Conservation (phyloP, 2,113 vertebrate genomes). For the Zootoca vivipara region DNA sequence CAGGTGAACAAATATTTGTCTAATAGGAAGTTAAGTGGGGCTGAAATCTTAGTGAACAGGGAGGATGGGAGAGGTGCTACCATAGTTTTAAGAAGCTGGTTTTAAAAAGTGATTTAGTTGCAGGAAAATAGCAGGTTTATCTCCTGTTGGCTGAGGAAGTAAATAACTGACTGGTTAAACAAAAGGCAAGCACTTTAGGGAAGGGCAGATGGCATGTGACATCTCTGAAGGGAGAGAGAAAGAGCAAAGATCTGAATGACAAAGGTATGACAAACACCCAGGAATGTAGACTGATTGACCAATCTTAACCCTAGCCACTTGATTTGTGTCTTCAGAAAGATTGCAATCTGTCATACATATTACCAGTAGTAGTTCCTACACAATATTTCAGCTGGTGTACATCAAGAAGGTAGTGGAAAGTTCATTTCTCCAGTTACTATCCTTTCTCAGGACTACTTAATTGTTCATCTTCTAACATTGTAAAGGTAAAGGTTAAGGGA, state of each 20-base stretch:
- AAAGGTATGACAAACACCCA: background rate
- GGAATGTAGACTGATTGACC: slow-evolving; percentile 10
- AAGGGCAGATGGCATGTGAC: background rate
- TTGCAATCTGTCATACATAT: background rate
- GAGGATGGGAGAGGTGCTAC: background rate
- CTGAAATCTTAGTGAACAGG: background rate
- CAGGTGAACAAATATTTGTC: background rate
- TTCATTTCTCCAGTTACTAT: background rate
- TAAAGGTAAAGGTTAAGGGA: too few relatives aligned
- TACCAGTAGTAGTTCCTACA: background rate
- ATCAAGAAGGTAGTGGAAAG: background rate
- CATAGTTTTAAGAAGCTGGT: background rate
- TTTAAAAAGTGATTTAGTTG: background rate
- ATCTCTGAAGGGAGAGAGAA: background rate
- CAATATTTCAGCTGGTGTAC: background rate
- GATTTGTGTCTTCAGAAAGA: background rate
- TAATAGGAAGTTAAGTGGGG: background rate
- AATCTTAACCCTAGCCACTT: background rate
- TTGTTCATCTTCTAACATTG: too few relatives aligned
- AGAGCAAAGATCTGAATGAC: background rate
- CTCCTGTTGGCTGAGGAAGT: background rate
- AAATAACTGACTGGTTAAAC: background rate
- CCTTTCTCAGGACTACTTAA: too few relatives aligned
- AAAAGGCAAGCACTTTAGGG: background rate
- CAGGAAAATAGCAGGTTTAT: background rate